Conservation (phyloP, 2,888 invertebrate species). For the Blastobasis adustella region DNA sequence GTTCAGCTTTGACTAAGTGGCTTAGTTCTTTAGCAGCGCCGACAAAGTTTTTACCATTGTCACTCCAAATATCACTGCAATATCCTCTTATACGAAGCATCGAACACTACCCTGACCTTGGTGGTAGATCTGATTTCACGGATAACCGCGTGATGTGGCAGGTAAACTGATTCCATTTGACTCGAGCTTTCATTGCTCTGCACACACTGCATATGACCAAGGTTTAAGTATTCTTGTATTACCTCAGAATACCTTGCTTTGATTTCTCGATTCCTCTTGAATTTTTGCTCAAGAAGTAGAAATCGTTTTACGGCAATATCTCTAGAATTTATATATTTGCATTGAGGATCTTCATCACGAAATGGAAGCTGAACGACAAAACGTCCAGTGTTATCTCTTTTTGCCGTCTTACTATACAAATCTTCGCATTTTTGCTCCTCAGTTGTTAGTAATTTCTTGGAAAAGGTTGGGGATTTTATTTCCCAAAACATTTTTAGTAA, state of each 20-base stretch:
- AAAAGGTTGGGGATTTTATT: conserved; percentile 6
- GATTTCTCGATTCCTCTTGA: conserved; percentile 1
- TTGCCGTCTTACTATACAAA: background rate
- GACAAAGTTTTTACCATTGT: too few species aligned
- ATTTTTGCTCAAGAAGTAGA: conserved; percentile 2
- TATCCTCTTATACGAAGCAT: too few species aligned
- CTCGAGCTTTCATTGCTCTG: background rate
- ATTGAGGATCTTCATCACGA: background rate
- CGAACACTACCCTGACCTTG: too few species aligned
- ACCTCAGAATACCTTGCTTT: conserved; percentile 5
- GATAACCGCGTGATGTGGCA: conserved; percentile 19
- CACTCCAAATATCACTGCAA: too few species aligned
- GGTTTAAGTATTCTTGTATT: conserved; percentile 6
- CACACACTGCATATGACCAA: conserved; percentile 6
- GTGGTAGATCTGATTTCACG: too few species aligned
- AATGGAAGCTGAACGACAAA: conserved; percentile 11
- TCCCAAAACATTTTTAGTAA: conserved; percentile 13
- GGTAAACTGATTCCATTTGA: conserved; percentile 1
- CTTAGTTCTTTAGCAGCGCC: too few species aligned
- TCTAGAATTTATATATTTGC: conserved; percentile 2
- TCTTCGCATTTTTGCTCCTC: conserved; percentile 3
- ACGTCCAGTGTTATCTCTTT: too few species aligned
- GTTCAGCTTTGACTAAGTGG: too few species aligned
- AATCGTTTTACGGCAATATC: conserved; percentile 5
- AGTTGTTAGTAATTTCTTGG: background rate